phyloP scores from a whole-genome alignment of 2,888 invertebrate genomes.

The Zygogramma bicolorata region DNA sequence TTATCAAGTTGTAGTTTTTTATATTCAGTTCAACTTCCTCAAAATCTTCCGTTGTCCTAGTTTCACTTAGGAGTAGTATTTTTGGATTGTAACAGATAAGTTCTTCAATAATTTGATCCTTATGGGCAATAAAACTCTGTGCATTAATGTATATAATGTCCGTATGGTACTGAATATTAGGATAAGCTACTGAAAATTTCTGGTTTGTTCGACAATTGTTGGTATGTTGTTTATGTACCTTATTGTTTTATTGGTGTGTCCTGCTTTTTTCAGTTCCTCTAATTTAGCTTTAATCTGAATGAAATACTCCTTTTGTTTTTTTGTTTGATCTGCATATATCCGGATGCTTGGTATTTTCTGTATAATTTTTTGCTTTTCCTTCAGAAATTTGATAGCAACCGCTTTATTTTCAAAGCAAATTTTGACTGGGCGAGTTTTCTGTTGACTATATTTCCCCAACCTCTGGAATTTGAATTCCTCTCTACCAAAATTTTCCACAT shows the following conservation, averaged over 20 bases:
- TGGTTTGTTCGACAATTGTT: constrained; percentile 5
- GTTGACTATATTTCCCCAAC: neutral
- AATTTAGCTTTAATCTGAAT: too few species aligned
- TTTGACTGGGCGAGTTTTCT: constrained; percentile 4
- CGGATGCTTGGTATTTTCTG: constrained; percentile 1
- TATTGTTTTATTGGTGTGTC: too few species aligned
- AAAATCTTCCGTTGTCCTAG: constrained; percentile 4
- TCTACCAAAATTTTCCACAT: neutral
- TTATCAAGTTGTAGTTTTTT: too few species aligned
- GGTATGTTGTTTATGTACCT: too few species aligned
- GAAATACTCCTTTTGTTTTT: too few species aligned
- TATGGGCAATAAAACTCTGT: too few species aligned
- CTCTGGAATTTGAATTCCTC: too few species aligned
- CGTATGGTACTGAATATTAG: constrained; percentile 13
- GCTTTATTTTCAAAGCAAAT: constrained; percentile 10
- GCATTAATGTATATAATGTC: too few species aligned
- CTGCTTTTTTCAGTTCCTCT: too few species aligned
- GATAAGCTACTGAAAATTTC: constrained; percentile 13
- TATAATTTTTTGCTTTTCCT: constrained; percentile 13
- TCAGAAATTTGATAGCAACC: constrained; percentile 8
- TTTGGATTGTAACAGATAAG: constrained; percentile 10
- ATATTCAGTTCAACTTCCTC: constrained; percentile 8
- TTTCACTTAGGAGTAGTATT: constrained; percentile 13
- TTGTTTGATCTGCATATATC: constrained; percentile 12
- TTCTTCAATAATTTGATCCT: too few species aligned